phyloP scores from a whole-genome alignment of 2,797 vertebrate species.

The Galaxias olidus region DNA sequence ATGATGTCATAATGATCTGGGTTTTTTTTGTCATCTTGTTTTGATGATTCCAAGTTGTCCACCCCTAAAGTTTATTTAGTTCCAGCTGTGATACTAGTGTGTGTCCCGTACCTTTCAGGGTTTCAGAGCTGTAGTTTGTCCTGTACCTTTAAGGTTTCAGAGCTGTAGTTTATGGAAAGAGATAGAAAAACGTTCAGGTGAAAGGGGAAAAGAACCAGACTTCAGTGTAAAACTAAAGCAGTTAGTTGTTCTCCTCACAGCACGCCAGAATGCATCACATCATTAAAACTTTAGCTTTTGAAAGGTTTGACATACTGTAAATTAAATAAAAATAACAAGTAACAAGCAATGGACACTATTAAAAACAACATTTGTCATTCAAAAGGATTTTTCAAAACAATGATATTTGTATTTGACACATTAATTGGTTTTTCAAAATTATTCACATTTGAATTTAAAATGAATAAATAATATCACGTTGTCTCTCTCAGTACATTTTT shows the following conservation, averaged over 20 bases:
- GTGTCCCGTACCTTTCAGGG: no score
- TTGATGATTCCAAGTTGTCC: no score
- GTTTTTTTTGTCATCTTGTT: no score
- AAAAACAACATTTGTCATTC: conserved; percentile 45
- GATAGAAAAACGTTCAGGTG: no score
- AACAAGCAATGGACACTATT: conserved; percentile 44
- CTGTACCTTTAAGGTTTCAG: no score
- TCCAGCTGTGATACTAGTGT: no score
- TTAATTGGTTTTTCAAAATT: conserved; percentile 24
- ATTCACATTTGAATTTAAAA: conserved; percentile 54
- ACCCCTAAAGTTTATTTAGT: no score
- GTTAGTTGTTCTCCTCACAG: not conserved
- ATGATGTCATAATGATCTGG: no score
- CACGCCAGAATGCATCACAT: conserved; percentile 6
- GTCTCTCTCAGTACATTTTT: conserved; percentile 18
- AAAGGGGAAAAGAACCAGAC: no score
- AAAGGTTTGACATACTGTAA: conserved; percentile 21
- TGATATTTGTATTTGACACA: conserved; percentile 22
- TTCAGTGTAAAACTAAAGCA: no score
- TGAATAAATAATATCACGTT: conserved; percentile 34
- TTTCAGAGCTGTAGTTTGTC: no score
- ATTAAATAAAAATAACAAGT: conserved; percentile 34
- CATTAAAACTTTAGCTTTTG: conserved; percentile 17
- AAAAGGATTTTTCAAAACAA: conserved; percentile 30
- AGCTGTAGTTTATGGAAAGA: no score